Percentiles rank a stretch among this genome's conserved stretches.
Evolutionary conservation across 2,113 vertebrate genomes (phyloP).

Genomic region (Pedionomus torquatus): DNA sequence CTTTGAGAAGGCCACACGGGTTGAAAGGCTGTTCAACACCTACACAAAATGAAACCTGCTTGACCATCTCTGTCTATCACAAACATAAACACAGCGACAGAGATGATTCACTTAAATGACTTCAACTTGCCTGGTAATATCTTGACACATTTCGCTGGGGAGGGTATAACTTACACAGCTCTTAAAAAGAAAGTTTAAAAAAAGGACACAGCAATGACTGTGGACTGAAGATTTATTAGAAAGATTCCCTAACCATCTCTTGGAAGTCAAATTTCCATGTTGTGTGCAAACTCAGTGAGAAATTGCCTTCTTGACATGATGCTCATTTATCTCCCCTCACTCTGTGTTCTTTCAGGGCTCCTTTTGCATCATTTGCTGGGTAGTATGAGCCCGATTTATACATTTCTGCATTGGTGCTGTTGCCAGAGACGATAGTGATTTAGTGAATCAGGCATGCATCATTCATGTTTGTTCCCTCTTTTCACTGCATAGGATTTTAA

Average conservation of each 20-base stretch:
- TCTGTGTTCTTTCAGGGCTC: constrained; percentile 31
- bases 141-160: constrained; percentile 37
- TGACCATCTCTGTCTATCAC: constrained; percentile 3
- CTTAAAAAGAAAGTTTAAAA: constrained; percentile 31
- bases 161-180: constrained; percentile 12
- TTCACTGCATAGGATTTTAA: constrained; percentile 37
- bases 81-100: not conserved
- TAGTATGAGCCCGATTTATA: constrained; percentile 6
- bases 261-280: constrained; percentile 57
- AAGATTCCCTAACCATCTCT: constrained; percentile 26
- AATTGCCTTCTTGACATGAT: constrained; percentile 48
- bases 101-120: constrained; percentile 41
- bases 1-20: not conserved
- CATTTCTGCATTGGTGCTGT: constrained; percentile 40
- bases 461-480: constrained; percentile 33
- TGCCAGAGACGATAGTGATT: constrained; percentile 33
- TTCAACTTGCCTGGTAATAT: constrained; percentile 41
- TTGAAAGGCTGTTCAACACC: not conserved
- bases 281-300: constrained; percentile 45
- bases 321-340: constrained; percentile 39
- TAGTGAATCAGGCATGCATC: constrained; percentile 48
- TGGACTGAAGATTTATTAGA: constrained; percentile 55
- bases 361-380: constrained; percentile 42
- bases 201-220: constrained; percentile 17
- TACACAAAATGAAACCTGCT: not conserved